phyloP scores from a whole-genome alignment of 2,797 vertebrate species.

The Oreochromis grahami region DNA sequence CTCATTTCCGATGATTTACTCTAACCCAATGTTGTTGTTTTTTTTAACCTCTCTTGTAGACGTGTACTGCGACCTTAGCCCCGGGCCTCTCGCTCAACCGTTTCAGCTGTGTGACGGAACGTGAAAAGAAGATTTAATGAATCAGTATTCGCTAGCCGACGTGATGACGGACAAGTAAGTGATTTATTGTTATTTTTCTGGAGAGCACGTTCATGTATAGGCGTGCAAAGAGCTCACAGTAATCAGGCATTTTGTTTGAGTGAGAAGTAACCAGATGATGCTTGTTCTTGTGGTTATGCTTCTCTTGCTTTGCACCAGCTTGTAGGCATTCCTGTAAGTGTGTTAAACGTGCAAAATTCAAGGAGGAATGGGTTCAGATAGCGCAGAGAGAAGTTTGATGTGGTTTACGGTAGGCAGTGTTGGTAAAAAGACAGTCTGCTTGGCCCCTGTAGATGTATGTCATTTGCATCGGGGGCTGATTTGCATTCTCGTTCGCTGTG shows the following conservation, averaged over 20 bases:
- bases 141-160: constrained; percentile 73
- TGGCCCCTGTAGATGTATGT: constrained; percentile 56
- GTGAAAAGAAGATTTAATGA: constrained; percentile 67
- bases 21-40: neutral
- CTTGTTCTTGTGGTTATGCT: constrained; percentile 24
- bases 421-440: constrained; percentile 68
- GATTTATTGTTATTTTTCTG: constrained; percentile 5
- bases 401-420: neutral
- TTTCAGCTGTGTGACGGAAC: constrained; percentile 52
- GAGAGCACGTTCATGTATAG: neutral
- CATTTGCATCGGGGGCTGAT: constrained; percentile 71
- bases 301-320: neutral
- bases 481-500: constrained; percentile 70
- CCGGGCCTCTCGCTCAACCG: constrained; percentile 3
- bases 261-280: constrained; percentile 48
- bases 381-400: constrained; percentile 43
- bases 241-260: constrained; percentile 19
- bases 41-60: constrained; percentile 42
- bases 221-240: constrained; percentile 18
- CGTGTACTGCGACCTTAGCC: neutral
- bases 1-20: neutral
- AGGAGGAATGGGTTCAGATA: constrained; percentile 7
- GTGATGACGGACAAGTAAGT: constrained; percentile 83
- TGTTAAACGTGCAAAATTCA: neutral
- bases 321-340: constrained; percentile 23